Base-by-base conservation (phyloP, 2,113 vertebrate species). In the Porphyrio hochstetteri region DNA sequence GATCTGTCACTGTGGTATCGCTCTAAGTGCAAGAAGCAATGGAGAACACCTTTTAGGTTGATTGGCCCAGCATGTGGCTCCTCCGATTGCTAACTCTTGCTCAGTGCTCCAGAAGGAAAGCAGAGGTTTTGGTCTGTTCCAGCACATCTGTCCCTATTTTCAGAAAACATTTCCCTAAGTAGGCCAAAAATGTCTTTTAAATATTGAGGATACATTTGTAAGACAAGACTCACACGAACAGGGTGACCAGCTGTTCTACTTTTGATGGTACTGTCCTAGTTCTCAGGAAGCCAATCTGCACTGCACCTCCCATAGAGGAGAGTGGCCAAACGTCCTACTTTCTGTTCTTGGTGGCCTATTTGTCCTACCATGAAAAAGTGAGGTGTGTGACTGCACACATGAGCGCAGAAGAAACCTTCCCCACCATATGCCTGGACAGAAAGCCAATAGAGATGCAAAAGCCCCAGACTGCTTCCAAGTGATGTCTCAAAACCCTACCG, bases 231-330 rank as follows among this genome's bases (percentile, higher is more conserved):
- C 56, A 86, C 24, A 69, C 0, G 7, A 92, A 82, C 1, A 25
- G 87, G 94, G 91, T 95, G 91, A 95, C 92, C 94, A 88, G 96
- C 78, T 93, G 92, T 93, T 95, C 92, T 93, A 95, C 92, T 97
- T 97, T 94, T 81, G 59, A 83, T 81, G 85, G 57, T 72, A 53
- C 38, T 71, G 93, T 93, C 95, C 96, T 94, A 95, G 93, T 95
- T 97, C 91, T 94, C 82, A 86, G n/a, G 80, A 86, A 91, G 89
- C 40, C 79, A 88, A 75, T 87, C 92, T 93, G 86, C 61, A 89
- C 92, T 85, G 83, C 57, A 86, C 65, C 77, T 96, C 94, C 69
- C 67, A 87, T 55, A 86, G 85, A 90, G 67, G 80, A 96, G 56
- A 94, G 52, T 87, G 70, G 77, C 81, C 92, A 95, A 96, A 88